Evolutionary conservation across 2,797 vertebrate genomes (phyloP), one percentile per base, ranked within the genome.

Genomic region (Premnoplex brunnescens): DNA sequence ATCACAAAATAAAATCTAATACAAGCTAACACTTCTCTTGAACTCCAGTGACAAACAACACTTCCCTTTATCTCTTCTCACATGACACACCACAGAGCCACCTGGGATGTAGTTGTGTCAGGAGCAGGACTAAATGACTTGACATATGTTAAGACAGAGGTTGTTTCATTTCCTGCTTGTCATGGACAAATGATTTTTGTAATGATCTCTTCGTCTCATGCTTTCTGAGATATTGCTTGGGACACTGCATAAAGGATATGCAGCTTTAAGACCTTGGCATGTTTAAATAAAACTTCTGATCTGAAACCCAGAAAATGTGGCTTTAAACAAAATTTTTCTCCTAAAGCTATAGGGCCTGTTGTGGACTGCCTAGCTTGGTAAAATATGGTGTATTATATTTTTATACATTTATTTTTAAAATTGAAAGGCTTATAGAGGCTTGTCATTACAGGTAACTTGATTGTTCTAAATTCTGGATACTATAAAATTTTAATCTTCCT

Each of bases 131-230:
- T 74, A 94, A 97, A 58, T 54, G 12, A 64, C 56, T 96, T 81
- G 39, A 51, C 32, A 54, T 69, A 83, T 69, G 41, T 59, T n/a
- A 85, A 39, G 26, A 85, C 19, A 69, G 34, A 30, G 20, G 12
- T 82, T 76, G 76, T 93, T 95, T 96, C 43, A 88, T 83, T 94
- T 96, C 63, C 67, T 91, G 48, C 37, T 21, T 95, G 64, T 73
- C 41, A 86, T 66, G 46, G 68, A 91, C 51, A 94, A 92, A 75
- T 46, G 15, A 49, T 28, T 84, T 89, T 77, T 95, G 63, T 63
- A 93, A 88, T 86, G 34, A 22, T 86, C 17, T 93, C 60, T 69
- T 27, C 73, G 73, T 26, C 23, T 92, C 41, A 27, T 32, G 39
- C 27, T 37, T 75, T 96, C 85, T 86, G 73, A 96, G 44, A 51